Percentiles rank a stretch among this genome's conserved stretches.
phyloP scores from a whole-genome alignment of 2,113 vertebrate species.

The Andinoacara biseriatus region DNA sequence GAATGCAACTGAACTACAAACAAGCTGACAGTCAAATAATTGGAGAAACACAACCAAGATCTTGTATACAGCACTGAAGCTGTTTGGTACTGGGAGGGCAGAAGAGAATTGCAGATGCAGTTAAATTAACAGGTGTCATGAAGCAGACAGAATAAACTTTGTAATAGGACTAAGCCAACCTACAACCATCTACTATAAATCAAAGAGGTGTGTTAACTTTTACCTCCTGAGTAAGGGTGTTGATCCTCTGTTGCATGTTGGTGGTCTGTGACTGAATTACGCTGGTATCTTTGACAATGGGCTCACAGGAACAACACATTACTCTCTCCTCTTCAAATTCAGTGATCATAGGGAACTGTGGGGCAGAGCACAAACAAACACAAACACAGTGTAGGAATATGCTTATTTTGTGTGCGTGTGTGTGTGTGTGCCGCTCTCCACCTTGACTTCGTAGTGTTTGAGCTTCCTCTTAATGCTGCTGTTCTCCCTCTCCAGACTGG shows the following conservation, averaged over 20 bases:
- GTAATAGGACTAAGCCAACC: neutral
- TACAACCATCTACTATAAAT: neutral
- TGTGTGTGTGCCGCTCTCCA: slow-evolving; percentile 11
- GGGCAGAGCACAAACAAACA: neutral
- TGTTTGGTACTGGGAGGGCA: neutral
- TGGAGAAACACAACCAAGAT: no score
- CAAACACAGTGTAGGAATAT: neutral
- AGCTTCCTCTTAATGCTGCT: slow-evolving; percentile 88
- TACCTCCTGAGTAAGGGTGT: slow-evolving; percentile 89
- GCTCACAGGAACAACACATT: slow-evolving; percentile 73
- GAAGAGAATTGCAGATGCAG: neutral
- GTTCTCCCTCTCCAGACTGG: slow-evolving; percentile 89
- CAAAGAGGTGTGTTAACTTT: neutral
- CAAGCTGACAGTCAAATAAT: no score
- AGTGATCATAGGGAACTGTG: slow-evolving; percentile 85
- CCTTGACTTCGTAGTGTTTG: slow-evolving; percentile 90
- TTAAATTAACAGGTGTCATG: neutral
- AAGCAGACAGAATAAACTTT: no score
- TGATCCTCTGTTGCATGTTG: slow-evolving; percentile 86
- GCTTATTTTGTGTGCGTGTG: neutral
- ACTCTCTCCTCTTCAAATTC: slow-evolving; percentile 84
- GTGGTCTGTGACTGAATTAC: slow-evolving; percentile 86
- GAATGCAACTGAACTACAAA: no score
- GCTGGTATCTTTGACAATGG: slow-evolving; percentile 80
- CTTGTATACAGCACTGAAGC: neutral